These are phyloP conservation scores for Drosophila anomelani DNA, from an alignment of 2,888 invertebrate genomes.

Conservation along the genomic window DNA sequence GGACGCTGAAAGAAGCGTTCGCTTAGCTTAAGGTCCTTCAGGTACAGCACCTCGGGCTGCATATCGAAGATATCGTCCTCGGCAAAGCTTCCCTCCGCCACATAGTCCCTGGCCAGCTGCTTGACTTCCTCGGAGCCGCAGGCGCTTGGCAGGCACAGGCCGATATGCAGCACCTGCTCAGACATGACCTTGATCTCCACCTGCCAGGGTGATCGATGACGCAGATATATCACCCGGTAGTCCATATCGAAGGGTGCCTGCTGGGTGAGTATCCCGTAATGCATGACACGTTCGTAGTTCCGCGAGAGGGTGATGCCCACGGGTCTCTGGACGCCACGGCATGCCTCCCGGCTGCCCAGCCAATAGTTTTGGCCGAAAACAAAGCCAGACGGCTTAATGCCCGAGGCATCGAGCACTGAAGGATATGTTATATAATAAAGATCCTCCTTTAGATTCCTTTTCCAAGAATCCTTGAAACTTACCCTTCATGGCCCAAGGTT, in stretches of 20 bases:
- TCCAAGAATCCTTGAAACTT: slow-evolving; percentile 57
- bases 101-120: slow-evolving; percentile 81
- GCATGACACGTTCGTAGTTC: slow-evolving; percentile 82
- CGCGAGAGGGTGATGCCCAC: slow-evolving; percentile 82
- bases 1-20: slow-evolving; percentile 78
- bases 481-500: slow-evolving; percentile 86
- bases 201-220: slow-evolving; percentile 85
- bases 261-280: slow-evolving; percentile 80
- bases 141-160: slow-evolving; percentile 85
- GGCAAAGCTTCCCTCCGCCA: slow-evolving; percentile 71
- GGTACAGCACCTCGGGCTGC: slow-evolving; percentile 82
- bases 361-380: slow-evolving; percentile 87
- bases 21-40: slow-evolving; percentile 82
- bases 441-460: not conserved
- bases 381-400: slow-evolving; percentile 86
- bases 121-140: slow-evolving; percentile 84
- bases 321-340: slow-evolving; percentile 83
- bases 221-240: slow-evolving; percentile 84
- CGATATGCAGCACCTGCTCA: slow-evolving; percentile 85
- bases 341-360: slow-evolving; percentile 86
- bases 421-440: not conserved
- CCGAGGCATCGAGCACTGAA: slow-evolving; percentile 87
- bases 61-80: slow-evolving; percentile 83
- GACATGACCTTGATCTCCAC: slow-evolving; percentile 84
- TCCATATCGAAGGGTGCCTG: slow-evolving; percentile 83